These are phyloP conservation scores for Leptogaster cylindrica DNA, from an alignment of 2,888 invertebrate species.

Conservation along the genomic window DNA sequence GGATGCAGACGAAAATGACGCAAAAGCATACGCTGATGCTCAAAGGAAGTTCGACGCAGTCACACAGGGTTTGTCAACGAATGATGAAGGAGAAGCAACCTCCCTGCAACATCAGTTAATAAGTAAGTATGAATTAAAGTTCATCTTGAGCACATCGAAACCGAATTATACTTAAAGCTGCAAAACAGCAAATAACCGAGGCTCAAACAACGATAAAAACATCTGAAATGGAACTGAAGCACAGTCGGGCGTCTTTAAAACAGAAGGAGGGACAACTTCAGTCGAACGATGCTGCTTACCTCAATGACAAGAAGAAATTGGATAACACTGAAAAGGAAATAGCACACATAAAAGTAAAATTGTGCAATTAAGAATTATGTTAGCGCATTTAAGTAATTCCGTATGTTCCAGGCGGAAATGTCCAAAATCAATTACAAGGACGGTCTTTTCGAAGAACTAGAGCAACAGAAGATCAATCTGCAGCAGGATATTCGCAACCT, in stretches of 20 bases:
- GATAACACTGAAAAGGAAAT: constrained; percentile 66
- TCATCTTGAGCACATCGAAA: neutral
- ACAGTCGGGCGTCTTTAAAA: constrained; percentile 69
- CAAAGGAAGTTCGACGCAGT: constrained; percentile 84
- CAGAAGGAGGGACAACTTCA: constrained; percentile 72
- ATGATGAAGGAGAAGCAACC: constrained; percentile 78
- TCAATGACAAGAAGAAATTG: constrained; percentile 69
- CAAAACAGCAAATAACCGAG: constrained; percentile 76
- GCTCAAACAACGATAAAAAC: constrained; percentile 81
- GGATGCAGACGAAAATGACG: constrained; percentile 70
- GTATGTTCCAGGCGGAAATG: constrained; percentile 63
- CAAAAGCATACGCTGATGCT: constrained; percentile 72
- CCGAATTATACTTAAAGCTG: constrained; percentile 66
- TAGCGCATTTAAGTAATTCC: constrained; percentile 12
- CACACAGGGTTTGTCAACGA: constrained; percentile 80
- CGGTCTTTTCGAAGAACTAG: constrained; percentile 66
- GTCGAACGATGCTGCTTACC: constrained; percentile 71
- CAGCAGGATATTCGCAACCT: constrained; percentile 65
- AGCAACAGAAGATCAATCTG: constrained; percentile 63
- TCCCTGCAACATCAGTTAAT: constrained; percentile 91
- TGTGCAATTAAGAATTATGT: neutral
- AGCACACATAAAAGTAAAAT: constrained; percentile 64
- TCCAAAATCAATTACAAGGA: constrained; percentile 68
- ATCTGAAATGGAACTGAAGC: constrained; percentile 75
- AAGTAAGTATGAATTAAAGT: constrained; percentile 63